A percentile compares a stretch with the other conserved stretches of the same genome.
These are phyloP conservation scores for Temnothorax nylanderi DNA, from an alignment of 1,140 invertebrate genomes.

Conservation along the genomic window DNA sequence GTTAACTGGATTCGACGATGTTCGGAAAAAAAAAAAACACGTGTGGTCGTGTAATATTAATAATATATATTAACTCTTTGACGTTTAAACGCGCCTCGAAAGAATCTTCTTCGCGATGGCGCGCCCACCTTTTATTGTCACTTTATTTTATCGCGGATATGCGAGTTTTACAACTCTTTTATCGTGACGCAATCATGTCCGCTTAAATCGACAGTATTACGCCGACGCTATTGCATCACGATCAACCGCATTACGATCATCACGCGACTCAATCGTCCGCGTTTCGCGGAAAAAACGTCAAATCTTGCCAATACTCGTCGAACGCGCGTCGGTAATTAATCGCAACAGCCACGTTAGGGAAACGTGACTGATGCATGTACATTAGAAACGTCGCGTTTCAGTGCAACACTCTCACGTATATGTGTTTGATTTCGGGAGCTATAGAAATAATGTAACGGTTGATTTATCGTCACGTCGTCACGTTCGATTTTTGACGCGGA, in stretches of 20 bases:
- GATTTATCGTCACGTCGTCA: background rate
- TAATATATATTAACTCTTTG: background rate
- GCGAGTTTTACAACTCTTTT: conserved; percentile 42
- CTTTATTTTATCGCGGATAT: conserved; percentile 15
- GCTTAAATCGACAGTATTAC: background rate
- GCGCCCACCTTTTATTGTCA: conserved; percentile 23
- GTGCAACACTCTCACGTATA: too few relatives aligned
- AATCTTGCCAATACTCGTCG: background rate
- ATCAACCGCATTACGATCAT: background rate
- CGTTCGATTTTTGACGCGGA: background rate
- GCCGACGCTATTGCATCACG: conserved; percentile 10
- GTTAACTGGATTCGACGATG: background rate
- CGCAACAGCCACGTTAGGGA: background rate
- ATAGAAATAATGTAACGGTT: background rate
- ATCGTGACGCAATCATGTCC: background rate
- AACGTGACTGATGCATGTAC: background rate
- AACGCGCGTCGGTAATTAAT: background rate
- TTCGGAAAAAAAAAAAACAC: background rate
- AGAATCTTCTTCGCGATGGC: background rate
- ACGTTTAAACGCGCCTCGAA: background rate
- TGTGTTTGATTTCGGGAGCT: background rate
- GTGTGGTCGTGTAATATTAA: background rate
- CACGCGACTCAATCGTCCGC: background rate
- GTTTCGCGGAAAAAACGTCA: background rate
- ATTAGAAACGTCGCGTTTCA: background rate